Evolutionary conservation across 2,888 invertebrate genomes (phyloP).

Genomic region (Campaea margaritaria): DNA sequence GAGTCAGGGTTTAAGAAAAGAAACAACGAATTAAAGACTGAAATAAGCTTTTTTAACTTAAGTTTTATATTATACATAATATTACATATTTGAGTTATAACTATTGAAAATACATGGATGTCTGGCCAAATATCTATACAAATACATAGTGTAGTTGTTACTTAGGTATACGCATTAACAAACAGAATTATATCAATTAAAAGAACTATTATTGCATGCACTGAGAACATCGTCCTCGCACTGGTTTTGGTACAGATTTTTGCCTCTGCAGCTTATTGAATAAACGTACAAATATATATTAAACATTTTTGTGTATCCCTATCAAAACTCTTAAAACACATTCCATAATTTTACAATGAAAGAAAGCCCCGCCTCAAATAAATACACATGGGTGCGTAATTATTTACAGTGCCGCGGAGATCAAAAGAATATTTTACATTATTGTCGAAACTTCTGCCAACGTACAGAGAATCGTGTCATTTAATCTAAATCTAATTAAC

Average conservation of each 20-base stretch:
- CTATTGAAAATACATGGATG: slow-evolving; percentile 30
- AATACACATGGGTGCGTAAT: slow-evolving; percentile 66
- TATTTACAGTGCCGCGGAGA: slow-evolving; percentile 73
- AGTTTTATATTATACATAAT: slow-evolving; percentile 75
- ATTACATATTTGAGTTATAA: slow-evolving; percentile 72
- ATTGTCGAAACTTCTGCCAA: slow-evolving; percentile 17
- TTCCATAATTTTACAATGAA: slow-evolving; percentile 36
- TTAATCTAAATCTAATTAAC: slow-evolving; percentile 45
- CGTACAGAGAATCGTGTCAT: slow-evolving; percentile 31
- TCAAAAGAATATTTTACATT: slow-evolving; percentile 21
- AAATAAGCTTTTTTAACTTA: slow-evolving; percentile 82
- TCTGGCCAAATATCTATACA: slow-evolving; percentile 36
- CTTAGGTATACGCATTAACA: slow-evolving; percentile 38
- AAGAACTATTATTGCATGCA: slow-evolving; percentile 19
- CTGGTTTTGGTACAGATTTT: slow-evolving; percentile 42
- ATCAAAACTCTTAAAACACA: slow-evolving; percentile 52
- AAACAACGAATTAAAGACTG: slow-evolving; percentile 69
- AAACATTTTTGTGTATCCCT: slow-evolving; percentile 70
- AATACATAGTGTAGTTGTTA: too few relatives aligned
- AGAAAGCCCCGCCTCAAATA: slow-evolving; percentile 54
- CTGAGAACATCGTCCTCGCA: slow-evolving; percentile 10
- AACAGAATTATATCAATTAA: slow-evolving; percentile 8
- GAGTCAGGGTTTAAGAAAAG: slow-evolving; percentile 45
- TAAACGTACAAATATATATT: slow-evolving; percentile 41
- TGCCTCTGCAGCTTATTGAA: slow-evolving; percentile 68